Base-by-base conservation (phyloP, 2,797 vertebrate genomes). In the Pipistrellus pygmaeus region DNA sequence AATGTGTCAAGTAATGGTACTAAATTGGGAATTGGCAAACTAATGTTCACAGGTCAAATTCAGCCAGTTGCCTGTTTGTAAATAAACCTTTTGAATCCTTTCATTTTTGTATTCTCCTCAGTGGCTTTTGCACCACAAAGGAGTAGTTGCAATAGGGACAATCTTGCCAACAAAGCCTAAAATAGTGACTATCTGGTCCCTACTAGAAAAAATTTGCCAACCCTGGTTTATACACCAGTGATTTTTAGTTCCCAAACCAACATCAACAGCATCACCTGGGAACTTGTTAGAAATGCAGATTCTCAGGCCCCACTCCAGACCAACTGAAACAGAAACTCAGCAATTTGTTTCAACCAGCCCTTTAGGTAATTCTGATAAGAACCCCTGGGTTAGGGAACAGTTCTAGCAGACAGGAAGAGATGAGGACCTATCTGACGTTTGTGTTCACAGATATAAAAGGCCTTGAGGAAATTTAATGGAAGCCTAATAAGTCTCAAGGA, bases 171-270 rank as follows among this genome's bases (percentile, higher is more conserved):
- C 48, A 77, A 69, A 62, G 17, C 25, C 90, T 82, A 83, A 92
- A 90, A 77, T 91, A 90, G 55, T 72, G 64, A 84, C 35, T 60
- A 25, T 90, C 41, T 92, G 71, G 41, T 78, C 27, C 48, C 66
- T 60, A 53, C 60, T 90, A 87, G 21, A 35, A 68, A 69, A 51
- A 84, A 23, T 35, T 46, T 62, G 23, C 10, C 60, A 82, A 57
- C 14, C 8, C 44, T 13, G 21, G 55, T 93, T 57, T 62, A 73
- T 62, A 73, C 84, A 84, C 68, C 68, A 91, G 41, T 48, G 44
- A 73, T 46, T 80, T 51, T 95, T 35, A 78, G 14, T 81, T 57
- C 32, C 38, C 32, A 57, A 92, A 89, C 18, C 46, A 89, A 38
- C 21, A 71, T 64, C 44, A 85, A 12, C 68, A 15, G 8, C 46